Evolutionary conservation across 1,140 invertebrate genomes (phyloP), one percentile per base, ranked within the genome.

Genomic region (Caenorhabditis brenneri): DNA sequence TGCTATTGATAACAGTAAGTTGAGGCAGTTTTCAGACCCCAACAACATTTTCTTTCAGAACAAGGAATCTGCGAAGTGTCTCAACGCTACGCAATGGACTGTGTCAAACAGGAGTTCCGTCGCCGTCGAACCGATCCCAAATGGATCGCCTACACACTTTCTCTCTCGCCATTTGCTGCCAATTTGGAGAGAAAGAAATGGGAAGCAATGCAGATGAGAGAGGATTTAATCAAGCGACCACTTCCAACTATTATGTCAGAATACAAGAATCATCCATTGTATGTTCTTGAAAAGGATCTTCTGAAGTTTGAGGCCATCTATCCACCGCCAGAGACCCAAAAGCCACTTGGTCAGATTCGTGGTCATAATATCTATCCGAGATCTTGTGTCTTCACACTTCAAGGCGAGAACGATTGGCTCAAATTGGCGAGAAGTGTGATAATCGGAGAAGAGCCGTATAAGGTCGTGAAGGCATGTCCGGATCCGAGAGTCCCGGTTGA

Each of bases 221-320:
- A 87, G 22, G 74, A 81, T 39, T 48, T 90, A 55, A 58, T 81
- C 24, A 58, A 51, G n/a, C 49, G 84, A 53, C 86, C 88, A 12
- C 46, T 89, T 42, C 88, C 88, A 2, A 89, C 84, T 4, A 65
- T 42, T 39, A 36, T 89, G 81, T 85, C 29, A 87, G 93, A 93
- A 88, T 97, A 94, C 87, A 99, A 99, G 93, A 95, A 95, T 90
- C 97, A 99, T 93, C 96, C 97, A 0, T 90, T 99, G 60, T 99
- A 87, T 81, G 95, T 93, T 0, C 91, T 99, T 12, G 93, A 94
- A 83, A 93, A 96, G 1, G 97, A 99, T 92, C 92, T 99, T 46
- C 91, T 99, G 0, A 99, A 99, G 92, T 99, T 95, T 91, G 95
- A 99, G 93, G 96, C 94, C 1, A 93, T 99, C n/a, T 99, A 99